Percentiles rank a stretch among this genome's conserved stretches.
Conservation (phyloP, 1,140 invertebrate genomes). For the Apis cerana region DNA sequence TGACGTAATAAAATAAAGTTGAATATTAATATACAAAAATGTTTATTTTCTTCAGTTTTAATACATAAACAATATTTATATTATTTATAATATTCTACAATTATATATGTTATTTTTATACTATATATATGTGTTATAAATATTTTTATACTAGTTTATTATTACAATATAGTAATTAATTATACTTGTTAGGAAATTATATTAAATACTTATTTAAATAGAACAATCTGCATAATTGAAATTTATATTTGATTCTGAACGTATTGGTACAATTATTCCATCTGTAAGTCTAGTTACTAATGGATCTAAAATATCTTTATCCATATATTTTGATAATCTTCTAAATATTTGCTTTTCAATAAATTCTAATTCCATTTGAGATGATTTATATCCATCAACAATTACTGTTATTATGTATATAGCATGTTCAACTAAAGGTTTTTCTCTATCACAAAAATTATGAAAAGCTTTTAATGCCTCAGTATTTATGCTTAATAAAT, state of each 20-base stretch:
- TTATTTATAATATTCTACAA: neutral
- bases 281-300: slow-evolving; percentile 74
- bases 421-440: slow-evolving; percentile 66
- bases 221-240: slow-evolving; percentile 5
- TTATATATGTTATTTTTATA: neutral
- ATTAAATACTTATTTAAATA: neutral
- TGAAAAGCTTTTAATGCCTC: slow-evolving; percentile 72
- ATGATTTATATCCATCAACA: slow-evolving; percentile 54
- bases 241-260: slow-evolving; percentile 63
- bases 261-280: slow-evolving; percentile 65
- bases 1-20: slow-evolving; percentile 74
- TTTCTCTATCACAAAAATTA: slow-evolving; percentile 72
- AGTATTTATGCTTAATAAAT: slow-evolving; percentile 67
- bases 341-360: slow-evolving; percentile 65
- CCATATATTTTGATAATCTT: slow-evolving; percentile 66
- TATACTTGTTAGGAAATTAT: neutral
- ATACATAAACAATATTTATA: neutral
- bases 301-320: slow-evolving; percentile 67
- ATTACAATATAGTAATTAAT: neutral
- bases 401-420: slow-evolving; percentile 72
- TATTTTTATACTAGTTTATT: neutral
- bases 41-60: slow-evolving; percentile 6
- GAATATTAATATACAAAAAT: slow-evolving; percentile 57
- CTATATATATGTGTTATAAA: neutral
- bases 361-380: slow-evolving; percentile 51